Evolutionary conservation across 2,888 invertebrate species (phyloP), one percentile per base, ranked within the genome.

Genomic region (Habroteleia sp.): DNA sequence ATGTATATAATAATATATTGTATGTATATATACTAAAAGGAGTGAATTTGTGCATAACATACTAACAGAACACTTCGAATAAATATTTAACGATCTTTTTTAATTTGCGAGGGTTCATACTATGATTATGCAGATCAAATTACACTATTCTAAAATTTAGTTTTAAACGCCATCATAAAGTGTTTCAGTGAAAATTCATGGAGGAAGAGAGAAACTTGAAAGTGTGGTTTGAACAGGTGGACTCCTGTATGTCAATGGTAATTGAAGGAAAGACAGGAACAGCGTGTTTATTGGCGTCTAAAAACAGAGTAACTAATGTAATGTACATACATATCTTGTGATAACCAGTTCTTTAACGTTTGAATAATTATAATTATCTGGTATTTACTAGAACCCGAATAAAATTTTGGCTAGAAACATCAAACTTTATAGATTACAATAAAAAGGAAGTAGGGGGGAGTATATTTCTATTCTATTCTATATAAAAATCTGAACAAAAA

Each of bases 1-100:
- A 48, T 39, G 20, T 37, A 5, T 29, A 17, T 25, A 10, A 3
- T 44, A 44, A 60, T 10, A 10, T 10, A n/a, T n/a, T n/a, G n/a
- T n/a, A n/a, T n/a, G n/a, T n/a, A n/a, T 8, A 31, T 2, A 31
- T 1, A 37, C 41, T 62, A 50, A 48, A 50, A 50, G 31, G 60
- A 46, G 60, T 35, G n/a, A 46, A 13, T 0, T 16, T 27, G 8
- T 3, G 2, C 11, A 33, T n/a, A 13, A n/a, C n/a, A n/a, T 6
- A 1, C 4, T 6, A 33, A 6, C 13, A 13, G n/a, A 56, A 56
- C 31, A 20, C 13, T 2, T 11, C 1, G 8, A 31, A 27, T 60
- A 14, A 44, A 46, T 42, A 46, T 46, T 44, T 27, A 42, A 60
- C 27, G 46, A 27, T 17, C 13, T 46, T 44, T 46, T 23, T 7